Evolutionary conservation across 2,888 invertebrate genomes (phyloP), one percentile per base, ranked within the genome.

Genomic region (Molanna angustata): DNA sequence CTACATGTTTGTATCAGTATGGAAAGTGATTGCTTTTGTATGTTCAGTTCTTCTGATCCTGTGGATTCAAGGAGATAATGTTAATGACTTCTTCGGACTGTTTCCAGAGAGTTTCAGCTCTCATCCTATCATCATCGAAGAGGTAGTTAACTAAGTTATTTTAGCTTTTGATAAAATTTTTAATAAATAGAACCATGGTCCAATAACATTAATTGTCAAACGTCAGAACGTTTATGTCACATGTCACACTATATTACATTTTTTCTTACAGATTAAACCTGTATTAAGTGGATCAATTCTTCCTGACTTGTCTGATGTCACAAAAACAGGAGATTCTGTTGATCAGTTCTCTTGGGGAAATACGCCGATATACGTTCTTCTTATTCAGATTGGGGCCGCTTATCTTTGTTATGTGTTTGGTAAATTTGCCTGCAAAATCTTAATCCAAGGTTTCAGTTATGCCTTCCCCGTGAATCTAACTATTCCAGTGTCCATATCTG

Each of bases 361-460:
- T 66, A 84, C 89, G 0, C 85, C 90, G 0, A 71, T 88, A 22
- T 88, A 88, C 66, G 86, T 93, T 0, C 69, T 91, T 43, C 69
- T 92, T 6, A 80, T 94, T 32, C 94, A 94, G 72, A 79, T 94
- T 42, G 76, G 87, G 48, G 85, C 90, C 1, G 86, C 93, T 3
- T 92, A 94, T 65, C 76, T 94, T 44, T 92, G 92, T 63, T 96
- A 95, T 65, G 88, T 94, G 61, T 91, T 94, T 65, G 94, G 93
- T 59, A 96, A 96, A 74, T 95, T 95, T 62, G 94, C 94, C 2
- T 95, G 96, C 74, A 95, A 95, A 74, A 94, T 96, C 64, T 84
- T 94, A 64, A 96, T 98, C 61, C 98, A 98, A 77, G 90, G 94
- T 17, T 94, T 96, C 77, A 94, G 96, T 67, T 97, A 95, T 67